phyloP scores from a whole-genome alignment of 92 coral and sea anemone species.

The Chrysogorgia sp. region DNA sequence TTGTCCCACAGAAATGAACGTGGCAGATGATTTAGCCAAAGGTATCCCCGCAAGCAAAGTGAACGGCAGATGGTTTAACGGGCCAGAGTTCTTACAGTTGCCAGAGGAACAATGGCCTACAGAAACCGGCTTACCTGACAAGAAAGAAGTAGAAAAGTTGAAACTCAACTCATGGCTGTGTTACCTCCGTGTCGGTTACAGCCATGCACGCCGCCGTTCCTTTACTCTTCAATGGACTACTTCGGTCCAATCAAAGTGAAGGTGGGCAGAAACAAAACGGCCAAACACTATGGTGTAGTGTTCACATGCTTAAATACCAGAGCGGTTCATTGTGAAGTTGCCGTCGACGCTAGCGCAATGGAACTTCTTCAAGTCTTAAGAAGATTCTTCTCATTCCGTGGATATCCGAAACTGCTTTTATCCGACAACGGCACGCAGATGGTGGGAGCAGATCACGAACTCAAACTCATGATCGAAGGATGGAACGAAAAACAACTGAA shows the following conservation, averaged over 20 bases:
- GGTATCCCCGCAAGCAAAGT: too few relatives aligned
- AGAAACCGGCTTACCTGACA: conserved; percentile 53
- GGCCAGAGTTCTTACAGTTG: too few relatives aligned
- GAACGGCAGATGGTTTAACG: too few relatives aligned
- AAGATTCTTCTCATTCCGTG: too few relatives aligned
- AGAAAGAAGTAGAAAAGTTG: conserved; percentile 48
- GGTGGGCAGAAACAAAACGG: too few relatives aligned
- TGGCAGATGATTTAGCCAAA: too few relatives aligned
- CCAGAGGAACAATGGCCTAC: conserved; percentile 50
- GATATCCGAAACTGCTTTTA: conserved; percentile 20
- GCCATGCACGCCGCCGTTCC: conserved; percentile 60
- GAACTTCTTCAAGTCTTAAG: too few relatives aligned
- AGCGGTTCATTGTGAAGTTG: conserved; percentile 60
- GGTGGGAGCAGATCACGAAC: conserved; percentile 55
- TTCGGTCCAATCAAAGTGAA: conserved; percentile 58
- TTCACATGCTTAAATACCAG: conserved; percentile 62
- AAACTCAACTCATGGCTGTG: conserved; percentile 56
- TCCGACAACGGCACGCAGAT: conserved; percentile 23
- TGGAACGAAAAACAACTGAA: conserved; percentile 18
- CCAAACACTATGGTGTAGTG: too few relatives aligned
- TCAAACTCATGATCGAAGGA: conserved; percentile 32
- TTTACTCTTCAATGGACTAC: conserved; percentile 62
- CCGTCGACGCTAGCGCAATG: too few relatives aligned
- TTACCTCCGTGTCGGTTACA: conserved; percentile 50
- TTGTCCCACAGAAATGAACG: conserved; percentile 54